A percentile compares a stretch with the other conserved stretches of the same genome.
These are phyloP conservation scores for Rhea americana DNA, from an alignment of 2,113 vertebrate genomes.

Conservation along the genomic window DNA sequence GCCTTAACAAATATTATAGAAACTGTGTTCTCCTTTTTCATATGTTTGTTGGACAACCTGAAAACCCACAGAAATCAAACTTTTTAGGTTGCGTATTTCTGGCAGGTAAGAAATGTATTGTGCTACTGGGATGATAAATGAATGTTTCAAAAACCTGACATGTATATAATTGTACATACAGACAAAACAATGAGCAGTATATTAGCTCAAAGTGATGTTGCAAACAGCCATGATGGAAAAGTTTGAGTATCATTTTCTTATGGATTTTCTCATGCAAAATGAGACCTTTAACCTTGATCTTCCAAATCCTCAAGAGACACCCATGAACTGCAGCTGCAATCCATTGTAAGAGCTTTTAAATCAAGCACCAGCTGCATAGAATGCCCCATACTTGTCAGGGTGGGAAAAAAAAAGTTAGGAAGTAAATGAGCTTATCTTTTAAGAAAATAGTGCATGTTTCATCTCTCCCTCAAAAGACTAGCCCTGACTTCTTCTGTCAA, in stretches of 20 bases:
- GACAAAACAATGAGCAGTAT: slow-evolving; percentile 4
- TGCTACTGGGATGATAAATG: background rate
- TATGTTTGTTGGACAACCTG: background rate
- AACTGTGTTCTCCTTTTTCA: background rate
- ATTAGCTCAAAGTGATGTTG: background rate
- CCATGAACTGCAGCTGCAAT: background rate
- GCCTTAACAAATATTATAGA: background rate
- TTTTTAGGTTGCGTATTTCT: background rate
- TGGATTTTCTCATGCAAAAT: background rate
- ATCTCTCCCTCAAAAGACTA: background rate
- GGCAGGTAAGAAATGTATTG: background rate
- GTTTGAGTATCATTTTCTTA: background rate
- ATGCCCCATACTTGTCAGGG: background rate
- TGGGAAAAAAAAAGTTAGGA: background rate
- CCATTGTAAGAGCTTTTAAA: background rate
- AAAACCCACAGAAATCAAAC: background rate
- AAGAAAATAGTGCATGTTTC: background rate
- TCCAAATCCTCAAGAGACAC: background rate
- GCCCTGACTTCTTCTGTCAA: background rate
- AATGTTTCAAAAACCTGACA: slow-evolving; percentile 14
- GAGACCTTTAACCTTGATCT: background rate
- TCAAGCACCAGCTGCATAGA: background rate
- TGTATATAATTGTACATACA: background rate
- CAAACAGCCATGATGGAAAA: background rate
- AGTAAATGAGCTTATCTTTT: background rate